These are phyloP conservation scores for Phylloscopus trochiloides DNA, from an alignment of 2,113 vertebrate genomes.

Conservation along the genomic window DNA sequence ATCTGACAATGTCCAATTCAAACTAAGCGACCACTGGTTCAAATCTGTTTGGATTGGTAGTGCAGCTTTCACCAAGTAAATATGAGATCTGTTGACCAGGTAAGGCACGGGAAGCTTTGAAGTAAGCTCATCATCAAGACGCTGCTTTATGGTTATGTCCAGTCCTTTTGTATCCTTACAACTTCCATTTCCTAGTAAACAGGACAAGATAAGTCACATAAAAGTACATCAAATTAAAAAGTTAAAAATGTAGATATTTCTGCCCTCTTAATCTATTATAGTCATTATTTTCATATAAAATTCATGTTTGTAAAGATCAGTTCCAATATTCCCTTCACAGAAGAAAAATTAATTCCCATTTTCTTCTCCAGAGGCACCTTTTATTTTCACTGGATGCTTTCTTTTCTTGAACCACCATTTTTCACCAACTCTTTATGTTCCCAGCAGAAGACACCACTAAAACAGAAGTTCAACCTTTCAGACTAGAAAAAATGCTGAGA, in stretches of 20 bases:
- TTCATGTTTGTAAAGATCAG: background rate
- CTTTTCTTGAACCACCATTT: background rate
- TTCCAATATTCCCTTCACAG: background rate
- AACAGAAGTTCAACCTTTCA: background rate
- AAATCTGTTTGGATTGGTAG: slow-evolving; percentile 9
- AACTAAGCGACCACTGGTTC: slow-evolving; percentile 60
- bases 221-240: background rate
- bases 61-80: slow-evolving; percentile 77
- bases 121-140: slow-evolving; percentile 82
- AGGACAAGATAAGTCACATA: background rate
- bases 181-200: slow-evolving; percentile 76
- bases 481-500: accelerated
- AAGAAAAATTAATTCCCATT: background rate
- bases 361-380: background rate
- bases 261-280: background rate
- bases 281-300: background rate
- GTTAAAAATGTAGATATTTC: background rate
- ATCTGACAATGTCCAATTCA: slow-evolving; percentile 91
- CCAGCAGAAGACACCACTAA: background rate
- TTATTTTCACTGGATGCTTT: background rate
- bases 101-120: slow-evolving; percentile 87
- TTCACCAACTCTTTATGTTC: background rate
- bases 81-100: slow-evolving; percentile 82
- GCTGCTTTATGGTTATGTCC: slow-evolving; percentile 84
- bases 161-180: slow-evolving; percentile 81